Evolutionary conservation across 2,113 vertebrate genomes (phyloP), one percentile per base, ranked within the genome.

Genomic region (Callipepla californica): DNA sequence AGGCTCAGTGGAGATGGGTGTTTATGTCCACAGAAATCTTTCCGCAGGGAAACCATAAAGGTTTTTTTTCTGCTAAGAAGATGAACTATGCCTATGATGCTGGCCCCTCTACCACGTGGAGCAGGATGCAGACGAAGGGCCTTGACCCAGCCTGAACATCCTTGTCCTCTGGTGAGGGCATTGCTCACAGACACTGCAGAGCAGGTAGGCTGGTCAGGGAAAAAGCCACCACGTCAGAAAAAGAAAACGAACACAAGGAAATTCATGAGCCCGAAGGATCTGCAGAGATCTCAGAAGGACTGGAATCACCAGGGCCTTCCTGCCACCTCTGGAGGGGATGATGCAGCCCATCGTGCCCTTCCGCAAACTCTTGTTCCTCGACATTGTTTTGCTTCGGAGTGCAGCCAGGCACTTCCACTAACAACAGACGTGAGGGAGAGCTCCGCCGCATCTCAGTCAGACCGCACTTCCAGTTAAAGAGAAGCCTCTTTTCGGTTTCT

Each of bases 321-420:
- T 16, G 72, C 7, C 45, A 66, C 26, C 47, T 47, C 38, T 22
- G 30, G 32, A 40, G 19, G 69, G 55, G 89, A 77, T 10, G 61
- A 67, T 73, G 53, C 70, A 50, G 62, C 50, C 45, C 42, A 59
- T 38, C 34, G 20, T 38, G 18, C 25, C 48, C 36, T 16, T 51
- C 30, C 0, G 0, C 11, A 47, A 48, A 38, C 0, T 1, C 68
- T 66, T 1, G 3, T 70, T 93, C 94, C 87, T 95, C 4, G 12
- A 94, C 17, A 48, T n/a, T 32, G 40, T 50, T 89, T 17, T 65
- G 42, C 65, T 90, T 86, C 57, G n/a, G 53, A 77, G 87, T 40
- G 58, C 9, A 25, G 85, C 28, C 76, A 92, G 42, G 30, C 73
- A 90, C 59, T 69, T 85, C 83, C 84, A 62, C 65, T 42, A 55